phyloP scores from a whole-genome alignment of 2,888 invertebrate genomes.

The Resseliella maxima region DNA sequence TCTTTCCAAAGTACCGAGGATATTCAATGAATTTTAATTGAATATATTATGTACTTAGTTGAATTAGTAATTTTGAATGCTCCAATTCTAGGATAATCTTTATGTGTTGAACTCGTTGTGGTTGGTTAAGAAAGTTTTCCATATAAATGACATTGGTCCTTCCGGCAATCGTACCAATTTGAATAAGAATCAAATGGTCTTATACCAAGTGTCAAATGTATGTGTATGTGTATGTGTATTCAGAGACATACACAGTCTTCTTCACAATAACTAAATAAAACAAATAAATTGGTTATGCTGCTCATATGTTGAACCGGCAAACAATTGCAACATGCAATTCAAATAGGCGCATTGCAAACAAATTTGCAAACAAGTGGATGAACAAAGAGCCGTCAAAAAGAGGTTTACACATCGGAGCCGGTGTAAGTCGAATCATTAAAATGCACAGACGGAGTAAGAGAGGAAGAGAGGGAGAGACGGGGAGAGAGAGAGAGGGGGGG shows the following conservation, averaged over 20 bases:
- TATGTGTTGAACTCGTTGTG: background rate
- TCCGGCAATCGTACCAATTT: conserved; percentile 1
- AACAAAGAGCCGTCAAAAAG: background rate
- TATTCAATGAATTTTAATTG: background rate
- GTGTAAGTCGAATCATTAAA: background rate
- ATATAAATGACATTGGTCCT: background rate
- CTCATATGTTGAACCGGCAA: background rate
- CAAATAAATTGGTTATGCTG: conserved; percentile 8
- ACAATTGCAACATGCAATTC: conserved; percentile 36
- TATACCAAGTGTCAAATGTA: background rate
- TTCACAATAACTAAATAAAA: background rate
- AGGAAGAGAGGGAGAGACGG: background rate
- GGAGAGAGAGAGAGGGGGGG: background rate
- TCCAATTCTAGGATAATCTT: conserved; percentile 29
- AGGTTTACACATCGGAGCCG: background rate
- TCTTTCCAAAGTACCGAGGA: background rate
- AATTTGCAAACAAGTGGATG: background rate
- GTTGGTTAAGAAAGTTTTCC: background rate
- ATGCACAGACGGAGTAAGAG: background rate
- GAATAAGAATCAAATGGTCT: background rate
- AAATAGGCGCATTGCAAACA: background rate
- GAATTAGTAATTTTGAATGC: conserved; percentile 19
- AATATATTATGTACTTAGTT: no score
- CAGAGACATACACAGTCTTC: no score
- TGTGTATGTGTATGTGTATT: background rate